Evolutionary conservation across 1,140 invertebrate genomes (phyloP), one percentile per base, ranked within the genome.

Genomic region (Asbolus verrucosus): DNA sequence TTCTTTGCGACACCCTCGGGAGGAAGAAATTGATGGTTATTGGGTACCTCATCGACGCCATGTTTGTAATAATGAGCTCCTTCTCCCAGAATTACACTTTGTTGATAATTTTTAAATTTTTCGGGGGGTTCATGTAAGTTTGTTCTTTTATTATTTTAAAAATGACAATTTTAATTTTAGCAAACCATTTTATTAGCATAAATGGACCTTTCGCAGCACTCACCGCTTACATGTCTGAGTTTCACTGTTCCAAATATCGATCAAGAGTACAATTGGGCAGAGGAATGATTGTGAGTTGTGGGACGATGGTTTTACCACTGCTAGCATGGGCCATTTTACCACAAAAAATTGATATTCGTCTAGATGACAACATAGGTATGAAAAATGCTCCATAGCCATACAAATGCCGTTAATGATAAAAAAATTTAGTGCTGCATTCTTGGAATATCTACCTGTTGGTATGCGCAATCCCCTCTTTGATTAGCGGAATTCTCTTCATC

Each of bases 371-470:
- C 15, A 27, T 54, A 54, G 46, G 46, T 54, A 27, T 13, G 2
- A n/a, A n/a, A n/a, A n/a, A n/a, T n/a, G 5, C 18, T 54, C 1
- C 5, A n/a, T n/a, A 27, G 5, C 4, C 15, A 11, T 27, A 21
- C 2, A 11, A 13, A 11, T 24, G n/a, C 9, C 19, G 24, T 27
- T 54, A 18, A 1, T 6, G n/a, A 54, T 14, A 13, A 4, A 54
- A 54, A 27, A 14, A 19, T 11, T 19, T 41, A 72, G 73, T 30
- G 50, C 79, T 88, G 15, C 85, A 91, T 76, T 89, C 89, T 0
- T 95, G 93, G 93, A 87, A 93, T 65, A 82, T 94, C 2, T 94
- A 90, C 80, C 81, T 94, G 0, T 82, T 89, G 3, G 70, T 85
- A 0, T 86, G 88, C 54, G 87, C 88, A 0, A 31, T 93, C 18